Conservation (phyloP, 2,113 vertebrate genomes). For the Erythrocercus mccallii region DNA sequence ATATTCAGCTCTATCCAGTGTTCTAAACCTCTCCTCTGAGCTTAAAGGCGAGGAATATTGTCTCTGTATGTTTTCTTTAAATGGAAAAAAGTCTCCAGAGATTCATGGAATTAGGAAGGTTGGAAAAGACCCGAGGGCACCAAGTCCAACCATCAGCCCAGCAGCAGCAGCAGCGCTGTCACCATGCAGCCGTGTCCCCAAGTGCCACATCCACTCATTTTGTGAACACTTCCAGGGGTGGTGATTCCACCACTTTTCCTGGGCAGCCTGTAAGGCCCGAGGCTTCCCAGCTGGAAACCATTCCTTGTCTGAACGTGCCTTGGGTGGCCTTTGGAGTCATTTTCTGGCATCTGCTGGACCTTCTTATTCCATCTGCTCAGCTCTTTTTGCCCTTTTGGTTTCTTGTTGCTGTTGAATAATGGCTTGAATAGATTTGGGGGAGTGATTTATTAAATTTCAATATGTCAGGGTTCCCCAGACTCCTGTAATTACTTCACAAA, state of each 20-base stretch:
- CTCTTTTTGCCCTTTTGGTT: not conserved
- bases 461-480: not conserved
- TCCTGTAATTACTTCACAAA: not conserved
- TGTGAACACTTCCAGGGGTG: not conserved
- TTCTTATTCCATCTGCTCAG: not conserved
- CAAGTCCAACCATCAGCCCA: not conserved
- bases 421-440: rapidly evolving
- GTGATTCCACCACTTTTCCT: not conserved
- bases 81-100: not conserved
- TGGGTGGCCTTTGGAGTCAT: not conserved
- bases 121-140: not conserved
- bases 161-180: rapidly evolving
- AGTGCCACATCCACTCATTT: not conserved
- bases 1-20: not conserved
- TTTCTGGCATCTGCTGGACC: not conserved
- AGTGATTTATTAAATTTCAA: not conserved
- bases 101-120: rapidly evolving
- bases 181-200: rapidly evolving
- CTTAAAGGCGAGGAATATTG: not conserved
- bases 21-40: not conserved
- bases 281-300: not conserved
- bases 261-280: not conserved
- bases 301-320: not conserved
- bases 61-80: not conserved
- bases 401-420: not conserved